phyloP scores from a whole-genome alignment of 2,797 vertebrate species.

The Poliocrania exsul region DNA sequence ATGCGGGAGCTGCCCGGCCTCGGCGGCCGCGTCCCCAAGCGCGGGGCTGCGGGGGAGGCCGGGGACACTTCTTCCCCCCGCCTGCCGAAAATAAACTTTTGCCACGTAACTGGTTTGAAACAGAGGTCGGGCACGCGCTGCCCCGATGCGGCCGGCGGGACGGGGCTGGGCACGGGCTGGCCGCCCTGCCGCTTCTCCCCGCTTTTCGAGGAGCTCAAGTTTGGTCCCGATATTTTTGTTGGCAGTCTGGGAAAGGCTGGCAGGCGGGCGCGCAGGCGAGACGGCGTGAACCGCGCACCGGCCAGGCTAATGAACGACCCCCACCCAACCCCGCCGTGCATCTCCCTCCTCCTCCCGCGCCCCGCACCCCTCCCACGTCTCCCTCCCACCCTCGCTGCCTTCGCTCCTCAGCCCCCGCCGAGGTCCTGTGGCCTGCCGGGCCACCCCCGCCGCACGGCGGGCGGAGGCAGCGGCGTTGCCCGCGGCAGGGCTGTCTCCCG shows the following conservation, averaged over 20 bases:
- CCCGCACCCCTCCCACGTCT: neutral
- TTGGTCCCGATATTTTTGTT: neutral
- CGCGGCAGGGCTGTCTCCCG: no score
- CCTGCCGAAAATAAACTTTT: slow-evolving; percentile 2
- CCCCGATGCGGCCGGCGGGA: neutral
- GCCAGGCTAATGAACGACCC: no score
- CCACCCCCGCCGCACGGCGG: neutral
- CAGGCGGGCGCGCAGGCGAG: no score
- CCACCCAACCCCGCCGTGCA: neutral
- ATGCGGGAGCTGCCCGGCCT: neutral
- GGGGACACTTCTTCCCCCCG: neutral
- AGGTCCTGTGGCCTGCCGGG: slow-evolving; percentile 74
- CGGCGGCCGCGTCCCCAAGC: no score
- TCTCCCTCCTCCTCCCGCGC: no score
- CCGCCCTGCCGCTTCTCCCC: no score
- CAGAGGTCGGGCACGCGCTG: neutral
- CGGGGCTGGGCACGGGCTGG: neutral
- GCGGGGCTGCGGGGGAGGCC: no score
- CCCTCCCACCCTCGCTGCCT: neutral
- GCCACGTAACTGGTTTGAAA: slow-evolving; percentile 42
- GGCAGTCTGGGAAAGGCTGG: neutral
- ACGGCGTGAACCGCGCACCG: neutral
- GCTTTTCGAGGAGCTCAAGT: neutral
- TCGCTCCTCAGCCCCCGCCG: neutral
- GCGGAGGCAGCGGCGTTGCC: neutral